These are phyloP conservation scores for Ichneumoninae sp. DNA, from an alignment of 2,888 invertebrate genomes.

Conservation along the genomic window DNA sequence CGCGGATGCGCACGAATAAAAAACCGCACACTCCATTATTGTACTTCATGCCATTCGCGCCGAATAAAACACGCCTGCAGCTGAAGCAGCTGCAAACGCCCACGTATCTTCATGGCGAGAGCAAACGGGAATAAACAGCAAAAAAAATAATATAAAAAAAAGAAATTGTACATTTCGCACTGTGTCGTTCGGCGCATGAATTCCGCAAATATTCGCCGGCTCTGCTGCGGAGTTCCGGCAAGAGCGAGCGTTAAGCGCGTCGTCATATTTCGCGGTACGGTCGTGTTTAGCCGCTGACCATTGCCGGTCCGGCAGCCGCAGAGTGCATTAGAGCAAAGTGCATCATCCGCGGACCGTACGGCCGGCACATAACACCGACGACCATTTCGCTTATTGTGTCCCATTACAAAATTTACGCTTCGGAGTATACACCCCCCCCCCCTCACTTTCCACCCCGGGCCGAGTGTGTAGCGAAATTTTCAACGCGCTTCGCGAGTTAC, in stretches of 20 bases:
- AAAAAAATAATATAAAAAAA: neutral
- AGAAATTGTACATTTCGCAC: slow-evolving; percentile 7
- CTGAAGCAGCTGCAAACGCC: slow-evolving; percentile 14
- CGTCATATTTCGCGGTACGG: slow-evolving; percentile 40
- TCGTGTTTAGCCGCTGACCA: slow-evolving; percentile 48
- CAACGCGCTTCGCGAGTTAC: neutral
- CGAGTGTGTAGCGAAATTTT: slow-evolving; percentile 10
- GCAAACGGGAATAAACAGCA: neutral
- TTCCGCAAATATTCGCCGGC: slow-evolving; percentile 33
- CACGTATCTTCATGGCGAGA: neutral
- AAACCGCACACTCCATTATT: neutral
- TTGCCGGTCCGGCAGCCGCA: slow-evolving; percentile 52
- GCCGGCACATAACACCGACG: slow-evolving; percentile 43
- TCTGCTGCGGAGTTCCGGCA: neutral
- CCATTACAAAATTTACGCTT: slow-evolving; percentile 76
- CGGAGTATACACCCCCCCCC: neutral
- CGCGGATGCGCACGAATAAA: neutral
- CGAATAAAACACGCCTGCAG: slow-evolving; percentile 6
- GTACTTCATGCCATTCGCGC: no score
- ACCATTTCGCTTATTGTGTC: slow-evolving; percentile 64
- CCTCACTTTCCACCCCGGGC: no score
- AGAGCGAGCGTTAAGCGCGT: slow-evolving; percentile 20
- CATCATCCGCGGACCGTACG: slow-evolving; percentile 53
- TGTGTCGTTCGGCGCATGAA: neutral
- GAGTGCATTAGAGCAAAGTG: slow-evolving; percentile 77